phyloP scores from a whole-genome alignment of 2,797 vertebrate species.

The Macrochelys suwanniensis region DNA sequence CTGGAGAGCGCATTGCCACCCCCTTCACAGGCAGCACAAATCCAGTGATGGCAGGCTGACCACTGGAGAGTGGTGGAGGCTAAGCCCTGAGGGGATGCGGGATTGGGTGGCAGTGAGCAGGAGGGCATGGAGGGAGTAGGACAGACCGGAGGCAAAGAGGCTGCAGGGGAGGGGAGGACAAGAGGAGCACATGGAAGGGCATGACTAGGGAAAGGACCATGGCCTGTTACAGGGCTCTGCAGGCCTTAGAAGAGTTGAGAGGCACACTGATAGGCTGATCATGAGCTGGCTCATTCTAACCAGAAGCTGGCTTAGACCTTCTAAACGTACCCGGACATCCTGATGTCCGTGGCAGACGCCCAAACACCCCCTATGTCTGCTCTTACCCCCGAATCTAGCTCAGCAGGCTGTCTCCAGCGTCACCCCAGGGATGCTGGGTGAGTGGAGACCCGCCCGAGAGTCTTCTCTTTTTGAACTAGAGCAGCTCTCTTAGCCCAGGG shows the following conservation, averaged over 20 bases:
- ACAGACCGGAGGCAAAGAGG: not conserved
- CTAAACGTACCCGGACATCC: rapidly evolving
- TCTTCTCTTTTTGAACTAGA: not conserved
- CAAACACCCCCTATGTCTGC: not conserved
- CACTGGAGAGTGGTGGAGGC: not conserved
- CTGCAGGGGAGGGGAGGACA: not conserved
- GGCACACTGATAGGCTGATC: not conserved
- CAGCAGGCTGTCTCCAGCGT: not conserved
- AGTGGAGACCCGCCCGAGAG: no score
- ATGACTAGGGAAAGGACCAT: not conserved
- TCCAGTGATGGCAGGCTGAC: not conserved
- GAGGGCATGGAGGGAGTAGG: not conserved
- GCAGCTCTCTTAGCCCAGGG: no score
- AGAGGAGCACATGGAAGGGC: not conserved
- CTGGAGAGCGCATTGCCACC: no score
- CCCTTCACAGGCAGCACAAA: not conserved
- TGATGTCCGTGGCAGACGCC: not conserved
- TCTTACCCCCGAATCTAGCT: not conserved
- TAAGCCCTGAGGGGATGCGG: not conserved
- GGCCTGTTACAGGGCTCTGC: not conserved
- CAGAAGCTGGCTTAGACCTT: not conserved
- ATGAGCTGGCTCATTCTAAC: not conserved
- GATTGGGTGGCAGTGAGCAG: not conserved
- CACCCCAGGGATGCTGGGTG: not conserved
- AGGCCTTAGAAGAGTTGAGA: not conserved